A percentile compares a stretch with the other conserved stretches of the same genome.
phyloP scores from a whole-genome alignment of 2,797 vertebrate genomes.

The Sternarchorhynchus goeldii region DNA sequence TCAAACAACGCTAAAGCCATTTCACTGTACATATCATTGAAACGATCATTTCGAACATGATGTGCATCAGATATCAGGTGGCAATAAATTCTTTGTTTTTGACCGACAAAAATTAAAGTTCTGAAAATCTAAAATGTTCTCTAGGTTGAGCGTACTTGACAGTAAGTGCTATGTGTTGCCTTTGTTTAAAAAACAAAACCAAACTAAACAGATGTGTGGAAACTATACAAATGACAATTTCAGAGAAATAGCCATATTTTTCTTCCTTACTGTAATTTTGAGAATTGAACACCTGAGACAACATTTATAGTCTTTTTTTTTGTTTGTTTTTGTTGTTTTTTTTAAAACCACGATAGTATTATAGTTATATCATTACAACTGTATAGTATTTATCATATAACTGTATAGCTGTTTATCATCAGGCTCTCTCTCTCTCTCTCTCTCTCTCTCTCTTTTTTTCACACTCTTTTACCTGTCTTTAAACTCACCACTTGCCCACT shows the following conservation, averaged over 20 bases:
- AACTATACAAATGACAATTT: slow-evolving; percentile 69
- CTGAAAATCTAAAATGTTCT: slow-evolving; percentile 33
- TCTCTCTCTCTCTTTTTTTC: slow-evolving; percentile 24
- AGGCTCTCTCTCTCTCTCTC: slow-evolving; percentile 24
- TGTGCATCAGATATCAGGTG: slow-evolving; percentile 46
- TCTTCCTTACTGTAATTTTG: slow-evolving; percentile 67
- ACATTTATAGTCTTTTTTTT: slow-evolving; percentile 66
- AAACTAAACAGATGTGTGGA: slow-evolving; percentile 62
- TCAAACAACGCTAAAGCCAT: slow-evolving; percentile 54
- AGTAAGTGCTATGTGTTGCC: slow-evolving; percentile 61
- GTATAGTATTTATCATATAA: slow-evolving; percentile 34
- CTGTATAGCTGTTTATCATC: slow-evolving; percentile 37
- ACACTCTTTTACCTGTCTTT: slow-evolving; percentile 50
- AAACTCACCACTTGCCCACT: slow-evolving; percentile 29
- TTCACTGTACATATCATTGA: slow-evolving; percentile 64
- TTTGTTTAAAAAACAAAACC: slow-evolving; percentile 53
- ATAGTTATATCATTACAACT: slow-evolving; percentile 37
- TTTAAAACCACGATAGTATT: slow-evolving; percentile 51
- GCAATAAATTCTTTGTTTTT: slow-evolving; percentile 59
- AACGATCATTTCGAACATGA: slow-evolving; percentile 60
- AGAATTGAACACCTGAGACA: slow-evolving; percentile 78
- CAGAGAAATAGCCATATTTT: slow-evolving; percentile 69
- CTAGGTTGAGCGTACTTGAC: slow-evolving; percentile 51
- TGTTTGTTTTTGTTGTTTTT: slow-evolving; percentile 63
- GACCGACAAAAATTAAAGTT: slow-evolving; percentile 29